These are phyloP conservation scores for Donacobius atricapilla DNA, from an alignment of 2,113 vertebrate species.

Conservation along the genomic window DNA sequence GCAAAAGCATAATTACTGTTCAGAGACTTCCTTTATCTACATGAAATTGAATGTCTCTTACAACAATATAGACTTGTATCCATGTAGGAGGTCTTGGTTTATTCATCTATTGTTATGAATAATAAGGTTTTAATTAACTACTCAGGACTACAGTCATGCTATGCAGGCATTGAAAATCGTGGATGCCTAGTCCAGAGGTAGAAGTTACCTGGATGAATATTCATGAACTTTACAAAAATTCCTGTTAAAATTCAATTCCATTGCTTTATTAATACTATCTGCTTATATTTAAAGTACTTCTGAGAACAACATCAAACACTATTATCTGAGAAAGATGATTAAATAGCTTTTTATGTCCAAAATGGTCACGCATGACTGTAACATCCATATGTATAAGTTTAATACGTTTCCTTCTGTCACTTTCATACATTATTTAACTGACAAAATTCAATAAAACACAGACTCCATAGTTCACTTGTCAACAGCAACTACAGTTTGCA, in stretches of 20 bases:
- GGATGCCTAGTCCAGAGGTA: neutral
- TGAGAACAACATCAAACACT: slow-evolving; percentile 17
- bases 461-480: slow-evolving; percentile 30
- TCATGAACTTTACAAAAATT: neutral
- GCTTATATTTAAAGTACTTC: slow-evolving; percentile 23
- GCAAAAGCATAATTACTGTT: neutral
- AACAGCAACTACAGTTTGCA: slow-evolving; percentile 20
- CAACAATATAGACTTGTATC: neutral
- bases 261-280: neutral
- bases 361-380: slow-evolving; percentile 22
- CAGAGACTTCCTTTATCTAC: neutral
- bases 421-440: slow-evolving; percentile 53
- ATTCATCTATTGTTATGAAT: neutral
- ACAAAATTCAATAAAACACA: slow-evolving; percentile 48
- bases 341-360: slow-evolving; percentile 31
- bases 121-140: neutral
- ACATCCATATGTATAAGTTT: slow-evolving; percentile 45
- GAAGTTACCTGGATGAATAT: slow-evolving; percentile 1
- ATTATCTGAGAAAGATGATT: slow-evolving; percentile 18
- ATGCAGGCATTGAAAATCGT: neutral
- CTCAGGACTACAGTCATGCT: neutral
- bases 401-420: slow-evolving; percentile 37
- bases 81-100: neutral
- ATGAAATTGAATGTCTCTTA: neutral
- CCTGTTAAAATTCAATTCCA: neutral